Evolutionary conservation across 2,797 vertebrate species (phyloP), one percentile per base, ranked within the genome.

Genomic region (Tapirus indicus): DNA sequence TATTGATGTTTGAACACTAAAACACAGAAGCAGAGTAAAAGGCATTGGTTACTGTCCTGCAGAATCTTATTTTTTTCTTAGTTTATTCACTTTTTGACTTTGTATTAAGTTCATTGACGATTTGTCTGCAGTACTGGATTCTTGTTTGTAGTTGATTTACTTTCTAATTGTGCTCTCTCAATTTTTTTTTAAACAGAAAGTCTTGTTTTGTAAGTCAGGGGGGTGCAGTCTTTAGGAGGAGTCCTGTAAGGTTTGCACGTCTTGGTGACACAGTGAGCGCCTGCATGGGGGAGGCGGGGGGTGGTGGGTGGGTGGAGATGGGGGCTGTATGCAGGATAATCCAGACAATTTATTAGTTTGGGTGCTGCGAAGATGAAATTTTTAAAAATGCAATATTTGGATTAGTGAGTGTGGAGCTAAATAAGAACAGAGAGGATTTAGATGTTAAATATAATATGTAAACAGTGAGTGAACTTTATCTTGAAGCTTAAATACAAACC

Each of bases 41-140:
- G 88, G 27, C 35, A 54, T 80, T 2, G 54, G 82, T 88, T 94
- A 91, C 77, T 94, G 0, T 77, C 0, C 83, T 0, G 0, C 89
- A n/a, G 47, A 94, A 77, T 60, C 38, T 92, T 82, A 71, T 90
- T 97, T 97, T 89, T 97, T 97, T 29, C 69, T 35, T 95, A 84
- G 64, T 25, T 56, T 84, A 75, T 94, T 93, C 85, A 62, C 72
- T 88, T 97, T 97, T 93, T 0, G 0, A 32, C 84, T 95, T 94
- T 0, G 0, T 44, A 69, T 96, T 91, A n/a, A 83, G 47, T 95
- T 98, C 94, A 88, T 95, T 56, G 27, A 58, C 78, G 84, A 58
- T 94, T 96, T 92, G 62, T 88, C 35, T 97, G 25, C 13, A 71
- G 14, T 83, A 38, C 83, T 79, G 80, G 29, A 62, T 95, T 94